Evolutionary conservation across 2,888 invertebrate species (phyloP), one percentile per base, ranked within the genome.

Genomic region (Mesodorylaimus sp.): DNA sequence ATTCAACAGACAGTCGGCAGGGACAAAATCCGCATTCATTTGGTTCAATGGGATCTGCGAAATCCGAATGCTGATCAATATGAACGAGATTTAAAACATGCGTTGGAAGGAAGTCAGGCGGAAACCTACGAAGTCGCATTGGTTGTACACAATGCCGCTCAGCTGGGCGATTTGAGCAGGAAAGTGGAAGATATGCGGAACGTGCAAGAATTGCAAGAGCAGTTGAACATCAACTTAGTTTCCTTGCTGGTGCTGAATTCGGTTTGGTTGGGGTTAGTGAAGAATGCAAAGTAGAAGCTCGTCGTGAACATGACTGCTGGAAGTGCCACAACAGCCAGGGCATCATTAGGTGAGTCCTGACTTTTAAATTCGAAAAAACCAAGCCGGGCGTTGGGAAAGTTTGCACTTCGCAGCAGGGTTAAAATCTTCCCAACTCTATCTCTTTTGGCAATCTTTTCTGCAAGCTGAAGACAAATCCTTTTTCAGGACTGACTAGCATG

Each of bases 121-220:
- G n/a, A n/a, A n/a, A n/a, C n/a, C n/a, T n/a, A n/a, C 41, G 23
- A 21, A n/a, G 16, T n/a, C 7, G 45, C 50, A 27, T 24, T 50
- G 24, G 25, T 43, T 29, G 45, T 50, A 23, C 50, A 50, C 50
- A 50, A 50, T 32, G 50, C 50, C 28, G 50, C 50, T n/a, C 16
- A 29, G 2, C 25, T 50, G 32, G 50, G 50, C 13, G 37, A 45
- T 32, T 38, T 50, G 50, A 25, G 32, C 23, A 42, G 46, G 45
- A 37, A 46, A n/a, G 39, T 50, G 27, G n/a, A 38, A 24, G 39
- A 50, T 21, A 28, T 43, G 39, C 29, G 29, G 10, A 24, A 45
- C 19, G 45, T 29, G 27, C 24, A 29, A 24, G 38, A 38, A 2
- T 3, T 45, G 2, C 39, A 50, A 43, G 39, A 50, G 28, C 32